Conservation (phyloP, 2,888 invertebrate genomes). For the Agriopis aurantiaria region DNA sequence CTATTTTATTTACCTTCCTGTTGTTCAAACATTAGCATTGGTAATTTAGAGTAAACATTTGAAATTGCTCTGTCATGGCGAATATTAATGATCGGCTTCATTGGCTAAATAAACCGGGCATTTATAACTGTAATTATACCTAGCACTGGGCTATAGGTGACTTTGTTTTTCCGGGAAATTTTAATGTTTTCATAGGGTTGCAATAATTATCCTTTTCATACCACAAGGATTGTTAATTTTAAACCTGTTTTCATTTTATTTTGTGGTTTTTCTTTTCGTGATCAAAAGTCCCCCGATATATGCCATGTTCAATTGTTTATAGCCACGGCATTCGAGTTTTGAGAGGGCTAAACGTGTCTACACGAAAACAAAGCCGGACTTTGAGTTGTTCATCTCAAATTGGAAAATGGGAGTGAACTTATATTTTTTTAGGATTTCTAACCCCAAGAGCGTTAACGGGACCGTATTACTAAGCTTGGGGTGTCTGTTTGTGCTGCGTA, state of each 20-base stretch:
- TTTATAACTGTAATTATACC: slow-evolving; percentile 31
- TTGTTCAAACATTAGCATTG: slow-evolving; percentile 64
- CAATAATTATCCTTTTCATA: not conserved
- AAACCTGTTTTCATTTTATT: not conserved
- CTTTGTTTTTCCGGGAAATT: slow-evolving; percentile 17
- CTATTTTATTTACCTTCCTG: slow-evolving; percentile 39
- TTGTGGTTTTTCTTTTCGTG: no score
- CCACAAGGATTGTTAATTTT: not conserved
- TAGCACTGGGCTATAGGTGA: slow-evolving; percentile 27
- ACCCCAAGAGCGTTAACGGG: no score
- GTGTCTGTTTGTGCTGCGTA: no score
- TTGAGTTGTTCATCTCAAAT: no score
- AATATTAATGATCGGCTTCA: slow-evolving; percentile 66
- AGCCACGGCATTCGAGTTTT: no score
- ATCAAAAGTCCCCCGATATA: no score
- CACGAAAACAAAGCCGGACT: no score
- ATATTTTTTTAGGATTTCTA: no score
- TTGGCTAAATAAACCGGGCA: slow-evolving; percentile 56
- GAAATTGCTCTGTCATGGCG: slow-evolving; percentile 69
- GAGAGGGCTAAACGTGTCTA: no score
- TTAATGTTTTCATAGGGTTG: slow-evolving; percentile 1
- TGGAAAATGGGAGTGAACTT: no score
- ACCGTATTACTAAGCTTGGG: no score
- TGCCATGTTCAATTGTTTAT: no score
- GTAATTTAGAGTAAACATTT: slow-evolving; percentile 72